These are phyloP conservation scores for Cepaea hortensis DNA, from an alignment of 2,888 invertebrate genomes.

Conservation along the genomic window DNA sequence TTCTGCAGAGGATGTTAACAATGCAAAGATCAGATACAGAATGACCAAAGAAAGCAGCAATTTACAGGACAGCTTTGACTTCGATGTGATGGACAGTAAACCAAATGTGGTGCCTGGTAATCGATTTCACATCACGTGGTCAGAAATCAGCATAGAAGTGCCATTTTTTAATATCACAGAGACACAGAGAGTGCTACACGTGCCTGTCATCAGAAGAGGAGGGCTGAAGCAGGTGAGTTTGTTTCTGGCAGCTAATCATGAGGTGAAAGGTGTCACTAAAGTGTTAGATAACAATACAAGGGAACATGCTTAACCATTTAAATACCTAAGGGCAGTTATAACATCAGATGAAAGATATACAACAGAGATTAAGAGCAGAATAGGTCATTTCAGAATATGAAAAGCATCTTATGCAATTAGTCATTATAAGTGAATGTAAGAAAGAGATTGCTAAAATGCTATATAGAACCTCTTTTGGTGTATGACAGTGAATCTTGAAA, in stretches of 20 bases:
- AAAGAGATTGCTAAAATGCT: too few relatives aligned
- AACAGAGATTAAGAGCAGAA: too few relatives aligned
- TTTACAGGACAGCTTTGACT: conserved; percentile 69
- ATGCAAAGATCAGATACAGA: conserved; percentile 67
- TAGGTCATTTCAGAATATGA: too few relatives aligned
- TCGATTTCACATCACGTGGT: conserved; percentile 72
- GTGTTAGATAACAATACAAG: too few relatives aligned
- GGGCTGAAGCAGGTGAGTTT: conserved; percentile 69
- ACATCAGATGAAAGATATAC: too few relatives aligned
- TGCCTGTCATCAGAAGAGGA: conserved; percentile 69
- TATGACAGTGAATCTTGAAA: too few relatives aligned
- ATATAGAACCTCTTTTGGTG: too few relatives aligned
- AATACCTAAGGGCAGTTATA: too few relatives aligned
- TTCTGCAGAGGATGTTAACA: conserved; percentile 68
- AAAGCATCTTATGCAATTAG: too few relatives aligned
- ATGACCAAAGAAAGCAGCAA: conserved; percentile 58
- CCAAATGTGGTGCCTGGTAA: conserved; percentile 70
- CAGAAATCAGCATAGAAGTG: conserved; percentile 65
- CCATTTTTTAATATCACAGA: conserved; percentile 68
- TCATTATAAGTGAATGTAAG: too few relatives aligned
- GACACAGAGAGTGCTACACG: conserved; percentile 64
- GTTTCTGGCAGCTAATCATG: background rate
- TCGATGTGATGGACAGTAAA: conserved; percentile 69
- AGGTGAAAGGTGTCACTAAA: too few relatives aligned
- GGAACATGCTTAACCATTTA: too few relatives aligned